Percentiles rank a stretch among this genome's conserved stretches.
phyloP scores from a whole-genome alignment of 2,113 vertebrate genomes.

The Elachura formosa region DNA sequence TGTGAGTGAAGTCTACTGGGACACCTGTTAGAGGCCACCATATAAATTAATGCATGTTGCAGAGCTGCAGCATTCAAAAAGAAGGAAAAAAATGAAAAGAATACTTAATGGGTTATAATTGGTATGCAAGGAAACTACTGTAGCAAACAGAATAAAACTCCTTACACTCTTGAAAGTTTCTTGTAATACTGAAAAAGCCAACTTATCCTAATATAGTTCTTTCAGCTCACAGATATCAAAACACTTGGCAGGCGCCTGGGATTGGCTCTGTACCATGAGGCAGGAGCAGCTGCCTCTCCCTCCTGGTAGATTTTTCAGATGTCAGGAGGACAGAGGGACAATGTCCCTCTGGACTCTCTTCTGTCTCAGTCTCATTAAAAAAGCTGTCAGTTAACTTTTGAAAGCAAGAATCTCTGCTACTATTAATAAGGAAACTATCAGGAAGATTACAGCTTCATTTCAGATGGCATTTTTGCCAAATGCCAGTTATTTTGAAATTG shows the following conservation, averaged over 20 bases:
- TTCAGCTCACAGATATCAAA: neutral
- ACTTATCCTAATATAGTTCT: neutral
- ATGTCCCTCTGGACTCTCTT: neutral
- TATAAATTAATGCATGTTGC: constrained; percentile 29
- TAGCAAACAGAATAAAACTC: constrained; percentile 18
- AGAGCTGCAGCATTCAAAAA: neutral
- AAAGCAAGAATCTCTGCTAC: neutral
- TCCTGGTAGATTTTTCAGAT: constrained; percentile 39
- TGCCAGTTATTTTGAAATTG: neutral
- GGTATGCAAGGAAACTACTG: constrained; percentile 14
- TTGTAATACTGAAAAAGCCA: neutral
- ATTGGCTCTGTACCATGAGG: neutral
- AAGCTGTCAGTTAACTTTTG: constrained; percentile 3
- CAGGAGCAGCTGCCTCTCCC: constrained; percentile 33
- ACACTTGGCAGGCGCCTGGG: constrained; percentile 12
- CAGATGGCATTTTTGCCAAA: neutral
- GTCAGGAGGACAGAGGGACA: constrained; percentile 18
- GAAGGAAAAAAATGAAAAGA: neutral
- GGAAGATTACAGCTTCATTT: constrained; percentile 29
- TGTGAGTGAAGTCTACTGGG: constrained; percentile 42
- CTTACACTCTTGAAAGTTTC: neutral
- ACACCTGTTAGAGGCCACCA: constrained; percentile 43
- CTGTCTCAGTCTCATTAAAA: constrained; percentile 9
- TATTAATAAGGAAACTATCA: constrained; percentile 9
- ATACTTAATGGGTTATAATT: constrained; percentile 31